A percentile compares a stretch with the other conserved stretches of the same genome.
These are phyloP conservation scores for Cheilosia variabilis DNA, from an alignment of 2,888 invertebrate species.

Conservation along the genomic window DNA sequence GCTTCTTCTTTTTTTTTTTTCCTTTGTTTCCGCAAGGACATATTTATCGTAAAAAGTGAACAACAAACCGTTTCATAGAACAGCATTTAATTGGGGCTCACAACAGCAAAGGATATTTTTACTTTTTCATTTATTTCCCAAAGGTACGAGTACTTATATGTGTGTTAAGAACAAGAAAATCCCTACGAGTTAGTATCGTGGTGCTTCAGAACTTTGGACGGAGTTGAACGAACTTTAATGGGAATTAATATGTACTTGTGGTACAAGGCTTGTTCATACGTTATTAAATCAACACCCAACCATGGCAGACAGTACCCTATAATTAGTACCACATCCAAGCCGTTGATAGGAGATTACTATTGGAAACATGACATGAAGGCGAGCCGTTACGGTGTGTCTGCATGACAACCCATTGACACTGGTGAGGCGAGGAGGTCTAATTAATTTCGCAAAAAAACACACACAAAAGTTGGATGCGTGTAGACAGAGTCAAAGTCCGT, in stretches of 20 bases:
- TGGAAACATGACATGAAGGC: too few relatives aligned
- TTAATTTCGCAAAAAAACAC: too few relatives aligned
- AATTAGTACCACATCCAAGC: not conserved
- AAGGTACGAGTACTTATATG: not conserved
- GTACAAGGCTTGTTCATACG: not conserved
- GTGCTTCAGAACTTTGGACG: not conserved
- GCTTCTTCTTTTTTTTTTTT: not conserved
- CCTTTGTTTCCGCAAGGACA: not conserved
- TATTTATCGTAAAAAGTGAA: not conserved
- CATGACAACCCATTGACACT: too few relatives aligned
- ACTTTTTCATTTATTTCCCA: not conserved
- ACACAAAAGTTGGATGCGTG: too few relatives aligned
- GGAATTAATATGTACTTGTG: not conserved
- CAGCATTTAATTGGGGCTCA: constrained; percentile 7
- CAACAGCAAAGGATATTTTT: not conserved
- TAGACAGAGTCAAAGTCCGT: too few relatives aligned
- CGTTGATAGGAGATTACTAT: too few relatives aligned
- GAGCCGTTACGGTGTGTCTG: too few relatives aligned
- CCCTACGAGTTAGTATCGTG: constrained; percentile 2
- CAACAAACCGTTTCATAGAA: not conserved
- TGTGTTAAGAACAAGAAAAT: not conserved
- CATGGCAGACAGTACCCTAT: not conserved
- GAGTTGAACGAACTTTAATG: constrained; percentile 20
- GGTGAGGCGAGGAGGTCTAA: too few relatives aligned
- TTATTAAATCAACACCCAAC: not conserved